Evolutionary conservation across 2,888 invertebrate genomes (phyloP), one percentile per base, ranked within the genome.

Genomic region (Dascillus cervinus): DNA sequence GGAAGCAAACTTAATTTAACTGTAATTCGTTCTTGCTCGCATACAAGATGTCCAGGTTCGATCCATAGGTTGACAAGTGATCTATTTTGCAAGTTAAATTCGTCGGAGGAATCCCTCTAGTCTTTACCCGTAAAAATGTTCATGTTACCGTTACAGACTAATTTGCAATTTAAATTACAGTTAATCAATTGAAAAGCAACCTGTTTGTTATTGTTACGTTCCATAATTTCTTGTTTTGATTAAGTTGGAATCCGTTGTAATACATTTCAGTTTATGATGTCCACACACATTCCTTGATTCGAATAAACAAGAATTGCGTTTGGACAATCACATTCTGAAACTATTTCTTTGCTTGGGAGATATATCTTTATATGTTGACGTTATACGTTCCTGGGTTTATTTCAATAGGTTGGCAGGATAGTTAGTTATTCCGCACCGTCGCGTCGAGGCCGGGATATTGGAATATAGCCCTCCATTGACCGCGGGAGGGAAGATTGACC

Each of bases 271-370:
- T 67, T 72, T 70, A 67, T 73, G 75, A 75, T 72, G 74, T 72
- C 73, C 73, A 67, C 56, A 69, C 73, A 72, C 73, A 73, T 69
- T 69, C 70, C 74, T 75, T 72, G 74, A 62, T 57, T 59, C 44
- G 57, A 57, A 53, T 49, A 47, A 53, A 70, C 75, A 75, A 75
- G 75, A 75, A 75, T 74, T 75, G 75, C 73, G 75, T 75, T 74
- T 73, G 73, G 75, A 75, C 75, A 75, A 75, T 75, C 77, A 77
- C 64, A 66, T 75, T 70, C 66, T 67, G 63, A 60, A 64, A 69
- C 62, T 64, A 26, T 32, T n/a, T n/a, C n/a, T n/a, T 6, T 17
- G 8, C 5, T 17, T 17, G 17, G 4, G 17, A 8, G 8, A 17
- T 17, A 17, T 17, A 17, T 8, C 17, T 17, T 17, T n/a, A n/a